A percentile compares a stretch with the other conserved stretches of the same genome.
Evolutionary conservation across 2,888 invertebrate genomes (phyloP).

Genomic region (Caenorhabditis imperialis): DNA sequence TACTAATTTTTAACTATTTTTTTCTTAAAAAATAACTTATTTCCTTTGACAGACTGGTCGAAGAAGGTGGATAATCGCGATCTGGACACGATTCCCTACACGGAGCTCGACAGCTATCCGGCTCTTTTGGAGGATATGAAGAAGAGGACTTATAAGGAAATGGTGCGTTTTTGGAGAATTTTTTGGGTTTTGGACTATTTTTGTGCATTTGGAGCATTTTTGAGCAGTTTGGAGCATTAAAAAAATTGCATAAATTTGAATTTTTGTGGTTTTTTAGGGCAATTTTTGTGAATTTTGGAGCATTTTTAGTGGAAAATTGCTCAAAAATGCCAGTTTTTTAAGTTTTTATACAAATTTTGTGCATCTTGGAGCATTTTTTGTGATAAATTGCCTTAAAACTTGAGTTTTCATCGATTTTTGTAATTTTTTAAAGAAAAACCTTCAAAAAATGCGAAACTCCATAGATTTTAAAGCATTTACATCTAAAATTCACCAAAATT

Average conservation of each 20-base stretch:
- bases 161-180: constrained; percentile 30
- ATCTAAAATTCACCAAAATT: not conserved
- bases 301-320: too few relatives aligned
- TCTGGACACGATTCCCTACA: constrained; percentile 47
- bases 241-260: not conserved
- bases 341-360: constrained; percentile 1
- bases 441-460: too few relatives aligned
- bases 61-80: constrained; percentile 62
- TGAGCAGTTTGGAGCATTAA: too few relatives aligned
- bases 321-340: not conserved
- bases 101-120: constrained; percentile 38
- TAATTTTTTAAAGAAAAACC: too few relatives aligned
- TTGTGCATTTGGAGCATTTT: too few relatives aligned
- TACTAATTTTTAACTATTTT: too few relatives aligned
- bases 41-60: constrained; percentile 53
- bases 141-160: constrained; percentile 52
- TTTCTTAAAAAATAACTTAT: not conserved
- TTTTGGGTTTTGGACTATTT: too few relatives aligned
- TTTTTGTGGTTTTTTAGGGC: not conserved
- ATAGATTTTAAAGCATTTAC: too few relatives aligned
- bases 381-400: too few relatives aligned
- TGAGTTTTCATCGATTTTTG: too few relatives aligned
- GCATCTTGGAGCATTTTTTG: too few relatives aligned
- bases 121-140: constrained; percentile 51
- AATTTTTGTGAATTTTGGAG: too few relatives aligned